A percentile compares a stretch with the other conserved stretches of the same genome.
Conservation (phyloP, 2,113 vertebrate genomes). For the Pygoscelis antarcticus region DNA sequence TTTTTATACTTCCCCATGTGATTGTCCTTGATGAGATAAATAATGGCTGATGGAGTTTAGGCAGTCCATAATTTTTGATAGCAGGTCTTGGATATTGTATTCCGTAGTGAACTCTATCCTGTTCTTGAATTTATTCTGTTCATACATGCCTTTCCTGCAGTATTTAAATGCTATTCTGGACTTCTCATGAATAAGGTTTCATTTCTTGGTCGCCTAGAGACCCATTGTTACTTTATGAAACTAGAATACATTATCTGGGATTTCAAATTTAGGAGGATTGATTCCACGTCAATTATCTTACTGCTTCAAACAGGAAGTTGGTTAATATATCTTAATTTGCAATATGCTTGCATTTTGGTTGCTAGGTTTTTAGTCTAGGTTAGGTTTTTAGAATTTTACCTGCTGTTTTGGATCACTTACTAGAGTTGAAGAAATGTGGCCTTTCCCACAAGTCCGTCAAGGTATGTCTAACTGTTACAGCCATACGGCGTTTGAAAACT, state of each 20-base stretch:
- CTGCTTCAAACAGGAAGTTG: neutral
- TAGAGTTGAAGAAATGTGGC: neutral
- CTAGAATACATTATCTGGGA: neutral
- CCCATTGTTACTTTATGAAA: neutral
- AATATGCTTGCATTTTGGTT: neutral
- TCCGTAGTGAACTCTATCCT: neutral
- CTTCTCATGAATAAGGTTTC: neutral
- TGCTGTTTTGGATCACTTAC: neutral
- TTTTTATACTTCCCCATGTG: neutral
- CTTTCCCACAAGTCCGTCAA: neutral
- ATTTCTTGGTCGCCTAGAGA: neutral
- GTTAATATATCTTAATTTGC: neutral
- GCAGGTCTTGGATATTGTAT: neutral
- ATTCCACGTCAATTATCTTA: neutral
- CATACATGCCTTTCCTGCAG: neutral
- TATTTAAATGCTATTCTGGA: neutral
- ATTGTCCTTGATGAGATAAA: neutral
- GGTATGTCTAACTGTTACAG: neutral
- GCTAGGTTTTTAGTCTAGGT: neutral
- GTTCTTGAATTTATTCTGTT: neutral
- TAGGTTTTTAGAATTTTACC: neutral
- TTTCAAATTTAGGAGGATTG: neutral
- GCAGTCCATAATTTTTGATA: neutral
- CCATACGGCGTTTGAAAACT: neutral
- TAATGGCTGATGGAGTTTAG: neutral